Evolutionary conservation across 2,113 vertebrate genomes (phyloP).

Genomic region (Elachura formosa): DNA sequence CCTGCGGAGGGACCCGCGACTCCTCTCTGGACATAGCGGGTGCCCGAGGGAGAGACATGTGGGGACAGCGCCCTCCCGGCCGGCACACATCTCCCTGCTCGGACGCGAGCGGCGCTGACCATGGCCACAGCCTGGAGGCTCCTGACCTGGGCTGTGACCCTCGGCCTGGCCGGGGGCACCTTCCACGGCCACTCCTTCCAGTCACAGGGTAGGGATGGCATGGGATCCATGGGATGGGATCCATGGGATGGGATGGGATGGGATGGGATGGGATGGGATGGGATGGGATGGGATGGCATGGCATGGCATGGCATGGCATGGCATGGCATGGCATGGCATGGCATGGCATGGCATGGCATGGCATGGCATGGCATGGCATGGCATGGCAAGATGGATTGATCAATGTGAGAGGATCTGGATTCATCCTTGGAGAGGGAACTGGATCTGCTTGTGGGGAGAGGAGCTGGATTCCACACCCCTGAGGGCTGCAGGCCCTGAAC

Average conservation of each 20-base stretch:
- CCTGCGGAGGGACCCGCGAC: constrained; percentile 9
- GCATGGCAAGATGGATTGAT: too few species aligned
- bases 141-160: constrained; percentile 80
- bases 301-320: background rate
- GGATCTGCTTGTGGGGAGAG: too few species aligned
- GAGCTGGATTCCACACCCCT: too few species aligned
- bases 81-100: constrained; percentile 71
- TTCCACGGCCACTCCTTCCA: constrained; percentile 70
- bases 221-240: background rate
- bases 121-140: constrained; percentile 90
- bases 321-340: too few species aligned
- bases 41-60: constrained; percentile 87
- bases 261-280: background rate
- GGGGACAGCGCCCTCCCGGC: constrained; percentile 78
- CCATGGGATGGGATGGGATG: background rate
- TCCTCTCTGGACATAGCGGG: constrained; percentile 65
- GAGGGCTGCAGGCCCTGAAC: background rate
- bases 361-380: too few species aligned
- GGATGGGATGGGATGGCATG: background rate
- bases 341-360: too few species aligned
- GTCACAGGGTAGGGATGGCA: constrained; percentile 82
- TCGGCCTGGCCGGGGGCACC: constrained; percentile 72
- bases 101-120: constrained; percentile 78
- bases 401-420: background rate
- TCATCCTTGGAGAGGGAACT: background rate